Conservation (phyloP, 2,113 vertebrate species). For the Vulpes lagopus region DNA sequence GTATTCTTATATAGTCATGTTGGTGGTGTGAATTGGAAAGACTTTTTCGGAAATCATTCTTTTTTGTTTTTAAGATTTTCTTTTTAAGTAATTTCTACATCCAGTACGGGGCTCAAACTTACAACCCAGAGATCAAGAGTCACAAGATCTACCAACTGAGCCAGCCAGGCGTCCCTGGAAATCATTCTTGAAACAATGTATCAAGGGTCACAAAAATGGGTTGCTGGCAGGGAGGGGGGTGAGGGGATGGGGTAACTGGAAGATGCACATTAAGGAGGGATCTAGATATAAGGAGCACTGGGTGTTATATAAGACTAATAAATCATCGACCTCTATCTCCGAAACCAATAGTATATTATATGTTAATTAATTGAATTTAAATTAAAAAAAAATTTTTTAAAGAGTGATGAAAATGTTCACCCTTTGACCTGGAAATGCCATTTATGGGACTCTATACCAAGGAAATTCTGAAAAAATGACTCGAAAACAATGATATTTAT, state of each 20-base stretch:
- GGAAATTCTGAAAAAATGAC: neutral
- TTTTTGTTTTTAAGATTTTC: neutral
- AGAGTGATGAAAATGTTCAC: slow-evolving; percentile 4
- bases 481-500: neutral
- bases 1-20: neutral
- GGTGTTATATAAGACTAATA: neutral
- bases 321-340: neutral
- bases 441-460: neutral
- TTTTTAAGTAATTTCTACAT: neutral
- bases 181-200: slow-evolving; percentile 31
- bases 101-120: neutral
- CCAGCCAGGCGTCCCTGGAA: neutral
- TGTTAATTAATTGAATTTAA: neutral
- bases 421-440: neutral
- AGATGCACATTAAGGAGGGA: neutral
- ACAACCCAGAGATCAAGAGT: neutral
- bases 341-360: neutral
- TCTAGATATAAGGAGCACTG: neutral
- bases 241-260: neutral
- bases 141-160: neutral
- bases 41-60: neutral
- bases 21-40: neutral
- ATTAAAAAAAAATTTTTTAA: neutral
- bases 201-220: neutral
- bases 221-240: neutral